Evolutionary conservation across 2,888 invertebrate species (phyloP).

Genomic region (Phymatocera aterrima): DNA sequence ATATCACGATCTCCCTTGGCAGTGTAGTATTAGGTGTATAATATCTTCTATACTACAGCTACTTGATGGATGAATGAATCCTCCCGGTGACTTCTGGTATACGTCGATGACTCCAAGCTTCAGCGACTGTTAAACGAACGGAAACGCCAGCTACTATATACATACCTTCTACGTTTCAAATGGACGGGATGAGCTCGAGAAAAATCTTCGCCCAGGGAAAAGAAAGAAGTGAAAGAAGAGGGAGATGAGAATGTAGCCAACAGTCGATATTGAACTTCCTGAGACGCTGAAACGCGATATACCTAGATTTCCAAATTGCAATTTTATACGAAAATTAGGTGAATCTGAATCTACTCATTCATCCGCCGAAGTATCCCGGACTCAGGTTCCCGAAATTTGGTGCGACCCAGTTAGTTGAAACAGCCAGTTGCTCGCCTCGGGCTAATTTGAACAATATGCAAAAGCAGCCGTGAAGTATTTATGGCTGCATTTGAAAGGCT

Average conservation of each 20-base stretch:
- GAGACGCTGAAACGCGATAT: no score
- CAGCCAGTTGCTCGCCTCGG: background rate
- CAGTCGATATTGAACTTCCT: no score
- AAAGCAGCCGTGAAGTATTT: conserved; percentile 57
- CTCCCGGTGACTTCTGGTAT: conserved; percentile 26
- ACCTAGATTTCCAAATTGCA: no score
- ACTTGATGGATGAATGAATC: conserved; percentile 43
- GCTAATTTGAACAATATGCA: conserved; percentile 33
- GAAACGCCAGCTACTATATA: background rate
- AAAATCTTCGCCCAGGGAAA: background rate
- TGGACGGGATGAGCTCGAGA: background rate
- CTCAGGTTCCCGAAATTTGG: background rate
- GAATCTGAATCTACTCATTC: background rate
- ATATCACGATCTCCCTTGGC: conserved; percentile 29
- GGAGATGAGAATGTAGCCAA: no score
- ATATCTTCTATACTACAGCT: background rate
- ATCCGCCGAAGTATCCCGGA: no score
- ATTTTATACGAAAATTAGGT: no score
- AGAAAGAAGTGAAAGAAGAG: no score
- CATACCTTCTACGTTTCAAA: background rate
- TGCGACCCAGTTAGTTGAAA: conserved; percentile 13
- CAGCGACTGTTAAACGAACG: conserved; percentile 12
- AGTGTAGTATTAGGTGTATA: background rate
- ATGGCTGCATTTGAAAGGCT: conserved; percentile 51
- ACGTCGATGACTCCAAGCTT: conserved; percentile 33